Base-by-base conservation (phyloP, 2,797 vertebrate species). In the Anisognathus igniventris region DNA sequence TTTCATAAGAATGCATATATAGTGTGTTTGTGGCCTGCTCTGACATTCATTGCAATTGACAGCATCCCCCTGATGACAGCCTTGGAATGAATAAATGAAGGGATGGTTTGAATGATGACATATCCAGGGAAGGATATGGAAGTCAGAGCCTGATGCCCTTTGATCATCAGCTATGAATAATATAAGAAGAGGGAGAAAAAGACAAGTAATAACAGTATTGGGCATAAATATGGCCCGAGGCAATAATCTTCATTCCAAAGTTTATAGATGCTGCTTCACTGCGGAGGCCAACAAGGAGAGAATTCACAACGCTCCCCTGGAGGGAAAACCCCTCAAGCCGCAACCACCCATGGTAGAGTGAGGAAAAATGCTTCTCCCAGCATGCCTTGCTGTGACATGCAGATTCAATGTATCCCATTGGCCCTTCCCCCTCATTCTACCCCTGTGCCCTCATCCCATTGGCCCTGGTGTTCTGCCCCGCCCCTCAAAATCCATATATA, bases 41-140 rank as follows among this genome's bases (percentile, higher is more conserved):
- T 90, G 85, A 85, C 73, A 44, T 57, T 73, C 47, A 68, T 62
- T 90, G 90, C 48, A 50, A 57, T 50, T 66, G 94, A 91, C 37
- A 44, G 78, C 78, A 56, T 56, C 56, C 37, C 54, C 53, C 18
- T 48, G 67, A 82, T 62, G 81, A 90, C 75, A 92, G 78, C 28
- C 85, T 89, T 33, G 71, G 60, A 70, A 87, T 42, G n/a, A 64
- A 57, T 65, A 44, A 80, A 77, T 66, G 58, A 71, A 82, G 28
- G 64, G 40, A 58, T 93, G 40, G 28, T 95, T 74, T 74, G 72
- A 87, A 85, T 51, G 60, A 66, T 73, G 53, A 40, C 39, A 13
- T 33, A n/a, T 31, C 27, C 44, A 31, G 53, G 37, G 27, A 73
- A 65, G 68, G 44, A 53, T 77, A 77, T 22, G 48, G 27, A 80